A percentile compares a stretch with the other conserved stretches of the same genome.
Conservation (phyloP, 2,888 invertebrate genomes). For the Eumacrocentrus americanus region DNA sequence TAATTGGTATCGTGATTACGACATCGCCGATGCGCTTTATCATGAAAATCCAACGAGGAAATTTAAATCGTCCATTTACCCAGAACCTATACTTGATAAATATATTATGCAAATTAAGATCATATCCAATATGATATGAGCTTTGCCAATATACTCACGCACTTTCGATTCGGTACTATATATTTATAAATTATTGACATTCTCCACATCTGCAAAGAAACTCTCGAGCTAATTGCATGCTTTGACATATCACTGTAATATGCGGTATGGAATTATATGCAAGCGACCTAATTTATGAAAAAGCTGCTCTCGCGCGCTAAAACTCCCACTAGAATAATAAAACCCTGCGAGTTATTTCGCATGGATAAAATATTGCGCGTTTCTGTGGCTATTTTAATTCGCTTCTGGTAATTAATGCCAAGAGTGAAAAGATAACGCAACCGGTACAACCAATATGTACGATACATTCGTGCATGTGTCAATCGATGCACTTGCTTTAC, state of each 20-base stretch:
- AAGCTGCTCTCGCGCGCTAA: conserved; percentile 16
- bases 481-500: too few species aligned
- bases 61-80: background rate
- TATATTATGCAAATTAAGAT: too few species aligned
- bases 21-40: background rate
- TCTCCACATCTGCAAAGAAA: background rate
- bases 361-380: conserved; percentile 23
- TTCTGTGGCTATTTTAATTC: conserved; percentile 16
- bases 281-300: conserved; percentile 28
- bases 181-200: too few species aligned
- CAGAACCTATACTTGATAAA: background rate
- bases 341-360: conserved; percentile 20
- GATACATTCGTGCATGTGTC: too few species aligned
- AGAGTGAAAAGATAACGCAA: conserved; percentile 10
- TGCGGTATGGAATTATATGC: background rate
- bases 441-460: too few species aligned
- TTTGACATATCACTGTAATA: background rate
- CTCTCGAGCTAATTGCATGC: background rate
- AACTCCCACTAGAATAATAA: conserved; percentile 32
- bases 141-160: too few species aligned
- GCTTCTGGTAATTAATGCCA: conserved; percentile 18
- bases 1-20: conserved; percentile 16
- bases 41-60: background rate
- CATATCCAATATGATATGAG: too few species aligned
- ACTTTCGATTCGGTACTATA: too few species aligned